Conservation (phyloP, 2,113 vertebrate genomes). For the Nematolebias whitei region DNA sequence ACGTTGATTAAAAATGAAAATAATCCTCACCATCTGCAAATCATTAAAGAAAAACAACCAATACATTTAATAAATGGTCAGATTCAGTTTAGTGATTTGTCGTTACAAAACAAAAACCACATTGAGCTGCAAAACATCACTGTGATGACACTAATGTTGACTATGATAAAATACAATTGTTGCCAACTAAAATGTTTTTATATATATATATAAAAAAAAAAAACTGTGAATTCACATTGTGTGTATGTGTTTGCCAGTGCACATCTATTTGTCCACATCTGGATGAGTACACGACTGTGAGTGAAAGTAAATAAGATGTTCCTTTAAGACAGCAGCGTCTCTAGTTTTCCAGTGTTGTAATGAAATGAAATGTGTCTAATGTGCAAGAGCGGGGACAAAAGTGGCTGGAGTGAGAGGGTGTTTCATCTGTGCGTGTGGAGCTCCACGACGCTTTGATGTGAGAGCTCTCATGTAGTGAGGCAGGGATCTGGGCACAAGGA, state of each 20-base stretch:
- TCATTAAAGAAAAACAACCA: too few relatives aligned
- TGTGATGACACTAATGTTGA: too few relatives aligned
- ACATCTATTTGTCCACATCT: constrained; percentile 15
- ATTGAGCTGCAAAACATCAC: neutral
- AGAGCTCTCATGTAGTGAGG: constrained; percentile 74
- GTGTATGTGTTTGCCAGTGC: neutral
- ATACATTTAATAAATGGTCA: neutral
- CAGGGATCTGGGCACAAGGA: constrained; percentile 74
- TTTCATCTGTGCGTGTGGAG: constrained; percentile 79
- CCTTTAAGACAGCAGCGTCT: constrained; percentile 75
- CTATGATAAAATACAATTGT: too few relatives aligned
- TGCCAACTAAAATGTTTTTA: neutral
- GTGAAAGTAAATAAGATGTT: constrained; percentile 69
- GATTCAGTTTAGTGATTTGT: neutral
- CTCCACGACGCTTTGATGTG: constrained; percentile 81
- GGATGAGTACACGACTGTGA: constrained; percentile 29
- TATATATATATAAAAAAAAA: neutral
- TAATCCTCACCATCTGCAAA: too few relatives aligned
- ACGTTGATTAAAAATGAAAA: neutral
- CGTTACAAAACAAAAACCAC: neutral
- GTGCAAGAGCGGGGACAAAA: constrained; percentile 67
- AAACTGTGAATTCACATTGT: neutral
- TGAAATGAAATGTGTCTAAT: constrained; percentile 81
- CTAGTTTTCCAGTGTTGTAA: constrained; percentile 68
- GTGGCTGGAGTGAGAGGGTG: constrained; percentile 71